phyloP scores from a whole-genome alignment of 2,113 vertebrate species.

The Hypanus sabinus region DNA sequence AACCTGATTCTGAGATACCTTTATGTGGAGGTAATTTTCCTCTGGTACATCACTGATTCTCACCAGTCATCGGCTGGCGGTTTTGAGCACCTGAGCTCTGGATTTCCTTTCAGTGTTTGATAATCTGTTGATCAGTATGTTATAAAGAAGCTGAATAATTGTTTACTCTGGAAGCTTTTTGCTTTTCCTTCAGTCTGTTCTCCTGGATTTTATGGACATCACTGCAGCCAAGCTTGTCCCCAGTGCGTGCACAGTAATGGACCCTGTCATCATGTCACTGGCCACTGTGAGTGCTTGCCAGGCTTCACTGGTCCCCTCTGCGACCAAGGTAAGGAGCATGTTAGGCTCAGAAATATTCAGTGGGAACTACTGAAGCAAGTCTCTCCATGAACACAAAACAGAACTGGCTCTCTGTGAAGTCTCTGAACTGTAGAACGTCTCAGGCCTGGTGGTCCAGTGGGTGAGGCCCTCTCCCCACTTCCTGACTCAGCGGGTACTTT shows the following conservation, averaged over 20 bases:
- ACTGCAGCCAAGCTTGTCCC: constrained; percentile 83
- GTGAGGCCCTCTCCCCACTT: too few species aligned
- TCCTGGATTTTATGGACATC: constrained; percentile 82
- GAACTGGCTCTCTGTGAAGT: neutral
- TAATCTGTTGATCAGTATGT: neutral
- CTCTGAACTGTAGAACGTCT: neutral
- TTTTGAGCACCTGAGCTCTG: neutral
- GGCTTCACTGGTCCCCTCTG: constrained; percentile 85
- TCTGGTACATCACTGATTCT: neutral
- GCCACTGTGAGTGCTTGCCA: constrained; percentile 82
- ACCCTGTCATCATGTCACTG: constrained; percentile 84
- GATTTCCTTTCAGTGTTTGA: neutral
- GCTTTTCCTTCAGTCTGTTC: constrained; percentile 69
- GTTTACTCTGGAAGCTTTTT: neutral
- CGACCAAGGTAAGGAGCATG: constrained; percentile 74
- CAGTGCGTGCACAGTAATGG: constrained; percentile 87
- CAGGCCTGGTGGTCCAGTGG: neutral
- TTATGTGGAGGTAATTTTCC: neutral
- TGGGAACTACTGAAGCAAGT: neutral
- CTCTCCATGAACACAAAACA: neutral
- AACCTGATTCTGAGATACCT: neutral
- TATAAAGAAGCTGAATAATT: neutral
- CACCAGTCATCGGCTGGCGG: neutral
- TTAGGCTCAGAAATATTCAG: neutral
- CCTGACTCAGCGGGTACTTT: neutral